These are phyloP conservation scores for Sciurus carolinensis DNA, from an alignment of 2,797 vertebrate genomes.

Conservation along the genomic window DNA sequence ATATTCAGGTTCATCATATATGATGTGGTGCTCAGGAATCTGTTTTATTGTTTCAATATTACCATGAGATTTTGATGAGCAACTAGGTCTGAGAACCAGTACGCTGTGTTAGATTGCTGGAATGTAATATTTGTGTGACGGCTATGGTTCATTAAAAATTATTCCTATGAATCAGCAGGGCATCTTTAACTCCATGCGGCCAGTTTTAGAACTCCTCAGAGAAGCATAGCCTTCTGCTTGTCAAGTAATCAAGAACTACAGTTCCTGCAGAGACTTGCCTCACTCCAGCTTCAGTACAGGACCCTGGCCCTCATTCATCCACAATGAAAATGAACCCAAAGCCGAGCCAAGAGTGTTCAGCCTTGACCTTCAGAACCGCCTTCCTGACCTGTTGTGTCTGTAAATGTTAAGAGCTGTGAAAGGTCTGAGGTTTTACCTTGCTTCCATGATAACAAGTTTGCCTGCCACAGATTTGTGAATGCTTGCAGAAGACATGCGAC, in stretches of 20 bases:
- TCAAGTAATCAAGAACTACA: not conserved
- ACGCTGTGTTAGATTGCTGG: not conserved
- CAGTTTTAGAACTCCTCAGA: not conserved
- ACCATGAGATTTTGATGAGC: not conserved
- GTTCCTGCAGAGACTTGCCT: not conserved
- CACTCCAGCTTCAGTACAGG: not conserved
- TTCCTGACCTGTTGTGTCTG: not conserved
- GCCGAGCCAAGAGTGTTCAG: not conserved
- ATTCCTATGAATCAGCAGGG: not conserved
- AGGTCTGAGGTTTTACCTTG: not conserved
- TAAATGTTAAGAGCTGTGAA: not conserved
- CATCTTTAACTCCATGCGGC: not conserved
- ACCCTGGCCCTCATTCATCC: not conserved
- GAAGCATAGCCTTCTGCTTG: not conserved
- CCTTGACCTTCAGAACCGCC: not conserved
- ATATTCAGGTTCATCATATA: not conserved
- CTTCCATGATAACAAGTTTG: not conserved
- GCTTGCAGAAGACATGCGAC: not conserved
- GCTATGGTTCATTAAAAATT: not conserved
- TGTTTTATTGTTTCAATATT: constrained; percentile 16
- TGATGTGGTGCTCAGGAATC: constrained; percentile 6
- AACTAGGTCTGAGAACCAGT: not conserved
- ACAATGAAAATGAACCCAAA: not conserved
- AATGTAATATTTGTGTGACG: constrained; percentile 6
- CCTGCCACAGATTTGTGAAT: not conserved